A percentile compares a stretch with the other conserved stretches of the same genome.
phyloP scores from a whole-genome alignment of 2,113 vertebrate species.

The Accipiter virgatus region DNA sequence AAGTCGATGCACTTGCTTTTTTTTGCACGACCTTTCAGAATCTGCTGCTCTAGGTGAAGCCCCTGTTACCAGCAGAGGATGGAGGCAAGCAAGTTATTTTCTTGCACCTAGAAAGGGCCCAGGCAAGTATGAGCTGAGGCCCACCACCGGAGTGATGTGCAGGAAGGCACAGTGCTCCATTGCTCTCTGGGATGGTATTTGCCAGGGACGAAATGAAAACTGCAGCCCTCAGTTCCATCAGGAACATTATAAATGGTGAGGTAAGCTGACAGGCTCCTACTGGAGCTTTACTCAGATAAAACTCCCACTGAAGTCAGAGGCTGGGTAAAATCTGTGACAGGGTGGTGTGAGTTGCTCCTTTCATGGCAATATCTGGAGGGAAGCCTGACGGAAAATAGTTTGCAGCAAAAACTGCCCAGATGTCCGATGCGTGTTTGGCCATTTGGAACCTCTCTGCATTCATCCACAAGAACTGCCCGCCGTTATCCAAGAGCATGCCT shows the following conservation, averaged over 20 bases:
- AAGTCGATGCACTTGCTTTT: not conserved
- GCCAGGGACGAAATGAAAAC: not conserved
- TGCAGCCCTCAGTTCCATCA: not conserved
- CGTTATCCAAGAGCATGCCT: not conserved
- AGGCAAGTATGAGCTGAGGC: not conserved
- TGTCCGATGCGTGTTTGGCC: not conserved
- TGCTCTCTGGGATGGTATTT: not conserved
- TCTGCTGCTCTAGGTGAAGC: not conserved
- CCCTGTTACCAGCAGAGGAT: not conserved
- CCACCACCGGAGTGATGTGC: not conserved
- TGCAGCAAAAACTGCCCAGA: conserved; percentile 38
- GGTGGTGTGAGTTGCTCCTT: conserved; percentile 19
- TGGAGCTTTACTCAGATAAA: not conserved
- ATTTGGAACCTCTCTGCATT: conserved; percentile 10
- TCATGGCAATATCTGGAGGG: conserved; percentile 11
- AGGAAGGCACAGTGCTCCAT: not conserved
- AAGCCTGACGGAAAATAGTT: conserved; percentile 45
- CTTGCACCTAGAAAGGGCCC: not conserved
- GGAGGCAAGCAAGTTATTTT: not conserved
- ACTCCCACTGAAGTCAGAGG: not conserved
- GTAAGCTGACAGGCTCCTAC: not conserved
- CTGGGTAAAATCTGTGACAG: not conserved
- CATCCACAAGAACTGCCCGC: not conserved
- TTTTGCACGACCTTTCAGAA: not conserved
- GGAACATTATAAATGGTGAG: not conserved